phyloP scores from a whole-genome alignment of 2,888 invertebrate genomes.

The Masnerella sp. region DNA sequence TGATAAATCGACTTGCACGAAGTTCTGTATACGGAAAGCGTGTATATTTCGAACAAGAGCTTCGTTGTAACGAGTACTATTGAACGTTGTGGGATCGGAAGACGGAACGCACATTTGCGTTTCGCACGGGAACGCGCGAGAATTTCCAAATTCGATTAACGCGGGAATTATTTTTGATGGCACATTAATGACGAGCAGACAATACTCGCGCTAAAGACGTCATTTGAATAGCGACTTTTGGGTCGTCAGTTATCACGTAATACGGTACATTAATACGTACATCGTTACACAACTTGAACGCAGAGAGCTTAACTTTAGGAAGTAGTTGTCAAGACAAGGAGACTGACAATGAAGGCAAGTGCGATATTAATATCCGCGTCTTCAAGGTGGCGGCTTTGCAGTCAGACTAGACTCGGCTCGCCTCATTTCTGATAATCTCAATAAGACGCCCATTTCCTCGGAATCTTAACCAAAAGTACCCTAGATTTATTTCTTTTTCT shows the following conservation, averaged over 20 bases:
- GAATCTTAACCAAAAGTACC: not conserved
- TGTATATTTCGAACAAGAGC: no score
- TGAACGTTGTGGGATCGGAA: no score
- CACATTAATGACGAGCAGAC: not conserved
- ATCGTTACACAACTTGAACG: slow-evolving; percentile 29
- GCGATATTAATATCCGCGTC: slow-evolving; percentile 59
- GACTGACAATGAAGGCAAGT: slow-evolving; percentile 39
- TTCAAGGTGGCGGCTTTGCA: slow-evolving; percentile 57
- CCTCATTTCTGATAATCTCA: slow-evolving; percentile 6
- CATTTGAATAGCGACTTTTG: slow-evolving; percentile 16
- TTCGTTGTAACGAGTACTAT: no score
- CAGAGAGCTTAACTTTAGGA: slow-evolving; percentile 26
- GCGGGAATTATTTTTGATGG: slow-evolving; percentile 6
- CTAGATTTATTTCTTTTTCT: no score
- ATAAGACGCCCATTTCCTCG: slow-evolving; percentile 2
- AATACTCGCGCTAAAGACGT: slow-evolving; percentile 12
- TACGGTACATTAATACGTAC: slow-evolving; percentile 31
- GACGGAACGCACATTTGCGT: no score
- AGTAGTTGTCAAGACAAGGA: slow-evolving; percentile 42
- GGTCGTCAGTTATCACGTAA: slow-evolving; percentile 33
- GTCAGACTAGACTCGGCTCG: slow-evolving; percentile 51
- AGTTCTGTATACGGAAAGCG: no score
- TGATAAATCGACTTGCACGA: no score
- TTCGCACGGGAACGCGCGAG: no score
- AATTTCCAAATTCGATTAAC: no score